phyloP scores from a whole-genome alignment of 2,888 invertebrate species.

The Geotrupes spiniger region DNA sequence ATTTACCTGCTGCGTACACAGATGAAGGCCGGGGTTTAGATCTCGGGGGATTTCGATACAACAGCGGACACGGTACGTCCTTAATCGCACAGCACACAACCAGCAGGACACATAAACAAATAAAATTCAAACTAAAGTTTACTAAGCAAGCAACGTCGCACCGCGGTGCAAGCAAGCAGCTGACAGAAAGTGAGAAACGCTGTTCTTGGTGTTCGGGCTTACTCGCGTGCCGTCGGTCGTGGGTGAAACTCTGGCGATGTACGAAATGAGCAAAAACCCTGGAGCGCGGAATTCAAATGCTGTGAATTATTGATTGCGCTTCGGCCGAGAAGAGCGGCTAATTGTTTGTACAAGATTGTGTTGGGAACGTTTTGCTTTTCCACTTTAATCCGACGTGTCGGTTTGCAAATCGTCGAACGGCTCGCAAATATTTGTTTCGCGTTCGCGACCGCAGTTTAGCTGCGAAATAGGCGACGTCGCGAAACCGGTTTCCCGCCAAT shows the following conservation, averaged over 20 bases:
- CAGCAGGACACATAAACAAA: conserved; percentile 51
- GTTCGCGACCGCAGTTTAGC: conserved; percentile 5
- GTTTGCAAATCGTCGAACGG: conserved; percentile 3
- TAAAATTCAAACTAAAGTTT: conserved; percentile 50
- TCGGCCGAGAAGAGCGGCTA: conserved; percentile 26
- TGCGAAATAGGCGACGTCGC: not conserved
- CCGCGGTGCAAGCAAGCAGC: conserved; percentile 69
- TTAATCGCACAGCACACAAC: conserved; percentile 41
- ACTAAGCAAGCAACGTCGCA: conserved; percentile 55
- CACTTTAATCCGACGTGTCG: conserved; percentile 7
- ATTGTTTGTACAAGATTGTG: conserved; percentile 37
- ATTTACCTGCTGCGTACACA: conserved; percentile 21
- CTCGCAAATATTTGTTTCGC: not conserved
- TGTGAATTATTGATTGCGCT: conserved; percentile 45
- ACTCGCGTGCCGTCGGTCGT: conserved; percentile 37
- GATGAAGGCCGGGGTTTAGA: conserved; percentile 12
- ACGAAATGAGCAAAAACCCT: conserved; percentile 35
- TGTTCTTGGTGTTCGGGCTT: conserved; percentile 39
- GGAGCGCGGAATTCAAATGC: conserved; percentile 45
- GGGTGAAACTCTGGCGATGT: conserved; percentile 33
- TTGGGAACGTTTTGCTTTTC: conserved; percentile 31
- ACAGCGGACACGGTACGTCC: conserved; percentile 31
- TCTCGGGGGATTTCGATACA: conserved; percentile 34
- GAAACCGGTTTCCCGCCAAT: conserved; percentile 1
- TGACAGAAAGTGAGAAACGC: conserved; percentile 54